These are phyloP conservation scores for Bombyx mandarina DNA, from an alignment of 1,140 invertebrate species.

Conservation along the genomic window DNA sequence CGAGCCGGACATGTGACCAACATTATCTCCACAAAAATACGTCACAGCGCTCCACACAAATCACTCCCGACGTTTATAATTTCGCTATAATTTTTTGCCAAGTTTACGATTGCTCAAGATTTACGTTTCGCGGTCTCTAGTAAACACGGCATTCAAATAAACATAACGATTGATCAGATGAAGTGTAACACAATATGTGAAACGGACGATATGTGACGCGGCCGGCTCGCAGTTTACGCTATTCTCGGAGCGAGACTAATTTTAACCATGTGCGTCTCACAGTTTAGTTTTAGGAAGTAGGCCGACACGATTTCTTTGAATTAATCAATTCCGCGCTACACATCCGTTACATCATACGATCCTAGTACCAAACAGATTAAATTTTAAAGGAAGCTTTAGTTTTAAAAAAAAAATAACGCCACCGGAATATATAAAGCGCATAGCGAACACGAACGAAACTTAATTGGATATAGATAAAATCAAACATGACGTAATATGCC, in stretches of 20 bases:
- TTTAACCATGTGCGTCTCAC: conserved; percentile 69
- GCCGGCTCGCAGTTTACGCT: conserved; percentile 55
- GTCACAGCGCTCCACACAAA: background rate
- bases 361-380: background rate
- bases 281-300: conserved; percentile 68
- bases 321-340: conserved; percentile 20
- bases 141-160: conserved; percentile 7
- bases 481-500: conserved; percentile 33
- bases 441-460: conserved; percentile 24
- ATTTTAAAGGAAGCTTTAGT: conserved; percentile 7
- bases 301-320: conserved; percentile 54
- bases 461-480: conserved; percentile 45
- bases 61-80: no score
- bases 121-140: background rate
- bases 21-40: background rate
- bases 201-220: conserved; percentile 34
- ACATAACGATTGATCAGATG: conserved; percentile 22
- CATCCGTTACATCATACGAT: conserved; percentile 1
- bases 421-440: conserved; percentile 14
- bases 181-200: conserved; percentile 62
- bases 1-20: conserved; percentile 3
- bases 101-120: background rate
- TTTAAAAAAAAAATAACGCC: conserved; percentile 5
- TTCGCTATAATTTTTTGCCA: no score
- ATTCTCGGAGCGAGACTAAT: conserved; percentile 64